Conservation (phyloP, 2,113 vertebrate genomes). For the Lanius ludovicianus region DNA sequence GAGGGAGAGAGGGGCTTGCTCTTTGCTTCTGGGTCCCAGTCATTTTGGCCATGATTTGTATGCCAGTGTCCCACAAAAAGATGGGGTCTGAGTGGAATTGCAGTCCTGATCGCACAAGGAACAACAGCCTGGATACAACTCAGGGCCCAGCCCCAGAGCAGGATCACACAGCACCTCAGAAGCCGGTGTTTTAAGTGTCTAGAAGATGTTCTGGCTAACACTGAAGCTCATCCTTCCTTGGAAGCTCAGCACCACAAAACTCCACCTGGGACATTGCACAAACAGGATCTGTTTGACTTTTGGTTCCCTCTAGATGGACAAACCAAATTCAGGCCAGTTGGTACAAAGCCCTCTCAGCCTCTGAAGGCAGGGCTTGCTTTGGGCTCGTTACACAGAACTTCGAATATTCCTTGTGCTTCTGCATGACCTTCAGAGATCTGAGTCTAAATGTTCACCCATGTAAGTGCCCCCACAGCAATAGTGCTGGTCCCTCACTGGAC, state of each 20-base stretch:
- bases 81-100: not conserved
- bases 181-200: fast-evolving
- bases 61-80: not conserved
- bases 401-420: not conserved
- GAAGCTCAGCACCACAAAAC: not conserved
- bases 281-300: not conserved
- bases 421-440: not conserved
- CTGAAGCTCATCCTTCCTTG: not conserved
- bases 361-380: not conserved
- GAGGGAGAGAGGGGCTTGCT: not conserved
- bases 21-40: not conserved
- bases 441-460: not conserved
- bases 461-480: not conserved
- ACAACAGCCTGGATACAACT: not conserved
- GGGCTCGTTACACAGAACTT: not conserved
- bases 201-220: not conserved
- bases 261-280: not conserved
- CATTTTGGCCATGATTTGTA: not conserved
- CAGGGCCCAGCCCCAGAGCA: not conserved
- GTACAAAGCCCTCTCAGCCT: not conserved
- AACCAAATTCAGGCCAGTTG: not conserved
- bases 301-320: not conserved
- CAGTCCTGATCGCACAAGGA: not conserved
- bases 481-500: not conserved
- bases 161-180: not conserved